These are phyloP conservation scores for Spodoptera littoralis DNA, from an alignment of 2,888 invertebrate genomes.

Conservation along the genomic window DNA sequence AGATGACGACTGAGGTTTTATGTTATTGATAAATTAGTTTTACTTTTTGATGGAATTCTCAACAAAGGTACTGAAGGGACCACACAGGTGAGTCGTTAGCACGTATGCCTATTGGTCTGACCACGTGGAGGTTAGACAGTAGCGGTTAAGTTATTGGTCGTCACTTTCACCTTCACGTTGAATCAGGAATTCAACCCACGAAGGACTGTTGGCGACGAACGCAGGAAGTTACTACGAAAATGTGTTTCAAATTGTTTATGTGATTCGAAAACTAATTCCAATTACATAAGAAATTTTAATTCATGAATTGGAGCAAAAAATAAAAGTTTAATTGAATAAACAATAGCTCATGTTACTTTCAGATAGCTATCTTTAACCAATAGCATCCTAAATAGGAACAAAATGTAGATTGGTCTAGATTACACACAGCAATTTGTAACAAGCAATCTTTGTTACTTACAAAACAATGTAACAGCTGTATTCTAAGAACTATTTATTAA, in stretches of 20 bases:
- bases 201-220: conserved; percentile 60
- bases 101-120: conserved; percentile 57
- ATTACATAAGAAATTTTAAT: conserved; percentile 53
- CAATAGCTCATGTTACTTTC: conserved; percentile 12
- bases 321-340: conserved; percentile 7
- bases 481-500: too few relatives aligned
- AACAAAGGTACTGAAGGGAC: conserved; percentile 53
- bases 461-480: background rate
- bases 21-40: conserved; percentile 18
- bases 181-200: conserved; percentile 74
- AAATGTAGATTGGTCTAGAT: conserved; percentile 8
- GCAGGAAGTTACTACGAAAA: conserved; percentile 66
- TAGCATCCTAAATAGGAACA: background rate
- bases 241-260: conserved; percentile 65
- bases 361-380: conserved; percentile 19
- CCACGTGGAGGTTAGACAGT: conserved; percentile 58
- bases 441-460: conserved; percentile 18
- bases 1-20: conserved; percentile 20
- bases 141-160: conserved; percentile 58
- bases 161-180: conserved; percentile 76
- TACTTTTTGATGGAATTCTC: conserved; percentile 45
- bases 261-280: conserved; percentile 65
- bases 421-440: background rate
- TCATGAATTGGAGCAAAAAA: conserved; percentile 37
- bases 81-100: conserved; percentile 64